phyloP scores from a whole-genome alignment of 2,797 vertebrate genomes.

The Dendrocincla tyrannina region DNA sequence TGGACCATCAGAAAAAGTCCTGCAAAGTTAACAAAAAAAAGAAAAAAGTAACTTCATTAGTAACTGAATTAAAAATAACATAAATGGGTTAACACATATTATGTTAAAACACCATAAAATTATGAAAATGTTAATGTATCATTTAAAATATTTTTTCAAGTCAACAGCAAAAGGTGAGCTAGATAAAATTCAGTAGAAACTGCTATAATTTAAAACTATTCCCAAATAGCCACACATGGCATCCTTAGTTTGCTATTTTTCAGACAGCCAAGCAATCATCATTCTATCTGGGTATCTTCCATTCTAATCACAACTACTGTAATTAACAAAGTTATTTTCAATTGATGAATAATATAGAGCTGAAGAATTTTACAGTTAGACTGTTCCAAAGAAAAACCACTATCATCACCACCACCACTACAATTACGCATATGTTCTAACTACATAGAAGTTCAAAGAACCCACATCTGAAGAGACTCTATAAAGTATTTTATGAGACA shows the following conservation, averaged over 20 bases:
- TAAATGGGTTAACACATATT: not conserved
- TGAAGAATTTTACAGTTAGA: not conserved
- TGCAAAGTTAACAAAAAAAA: not conserved
- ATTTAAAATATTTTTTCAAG: not conserved
- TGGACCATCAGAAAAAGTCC: not conserved
- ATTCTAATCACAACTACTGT: not conserved
- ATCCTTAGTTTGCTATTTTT: not conserved
- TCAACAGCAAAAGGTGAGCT: not conserved
- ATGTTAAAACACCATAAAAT: not conserved
- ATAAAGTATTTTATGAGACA: conserved; percentile 44
- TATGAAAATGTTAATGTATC: not conserved
- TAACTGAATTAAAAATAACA: not conserved
- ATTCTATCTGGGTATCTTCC: not conserved
- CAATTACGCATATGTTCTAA: not conserved
- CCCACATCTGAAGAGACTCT: conserved; percentile 31
- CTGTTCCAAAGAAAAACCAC: not conserved
- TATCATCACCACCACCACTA: conserved; percentile 12
- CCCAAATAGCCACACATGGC: not conserved
- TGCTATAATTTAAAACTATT: not conserved
- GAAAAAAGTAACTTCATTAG: not conserved
- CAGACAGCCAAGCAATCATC: not conserved
- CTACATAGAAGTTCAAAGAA: conserved; percentile 52
- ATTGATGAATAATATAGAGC: not conserved
- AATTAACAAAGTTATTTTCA: not conserved
- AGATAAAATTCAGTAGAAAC: not conserved